A percentile compares a stretch with the other conserved stretches of the same genome.
Conservation (phyloP, 2,888 invertebrate species). For the Eilema griseolum region DNA sequence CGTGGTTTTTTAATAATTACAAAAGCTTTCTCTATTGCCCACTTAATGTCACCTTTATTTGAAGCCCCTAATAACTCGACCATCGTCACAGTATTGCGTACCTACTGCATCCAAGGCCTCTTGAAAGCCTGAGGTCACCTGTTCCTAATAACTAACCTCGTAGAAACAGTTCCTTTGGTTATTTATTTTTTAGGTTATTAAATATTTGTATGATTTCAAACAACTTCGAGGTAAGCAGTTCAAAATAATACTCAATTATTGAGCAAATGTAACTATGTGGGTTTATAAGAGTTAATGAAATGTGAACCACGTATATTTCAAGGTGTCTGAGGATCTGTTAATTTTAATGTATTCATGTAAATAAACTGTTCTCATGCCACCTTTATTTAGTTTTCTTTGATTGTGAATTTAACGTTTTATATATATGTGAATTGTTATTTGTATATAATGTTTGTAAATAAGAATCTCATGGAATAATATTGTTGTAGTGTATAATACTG, state of each 20-base stretch:
- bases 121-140: too few relatives aligned
- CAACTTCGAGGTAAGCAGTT: background rate
- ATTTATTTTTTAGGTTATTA: constrained; percentile 39
- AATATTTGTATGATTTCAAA: background rate
- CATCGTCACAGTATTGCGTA: too few relatives aligned
- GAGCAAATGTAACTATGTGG: background rate
- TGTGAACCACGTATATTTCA: constrained; percentile 32
- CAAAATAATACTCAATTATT: background rate
- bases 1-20: background rate
- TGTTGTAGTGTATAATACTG: constrained; percentile 62
- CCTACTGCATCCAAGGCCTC: too few relatives aligned
- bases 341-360: constrained; percentile 59
- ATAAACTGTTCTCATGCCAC: constrained; percentile 69
- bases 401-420: constrained; percentile 43
- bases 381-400: constrained; percentile 50
- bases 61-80: background rate
- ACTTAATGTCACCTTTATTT: constrained; percentile 6
- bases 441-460: constrained; percentile 67
- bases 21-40: background rate
- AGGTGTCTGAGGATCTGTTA: constrained; percentile 47
- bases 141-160: constrained; percentile 11
- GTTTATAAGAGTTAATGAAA: background rate
- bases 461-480: constrained; percentile 68
- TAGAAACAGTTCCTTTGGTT: constrained; percentile 48
- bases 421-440: constrained; percentile 52